phyloP scores from a whole-genome alignment of 1,140 invertebrate genomes.

The Trigoniulus corallinus region DNA sequence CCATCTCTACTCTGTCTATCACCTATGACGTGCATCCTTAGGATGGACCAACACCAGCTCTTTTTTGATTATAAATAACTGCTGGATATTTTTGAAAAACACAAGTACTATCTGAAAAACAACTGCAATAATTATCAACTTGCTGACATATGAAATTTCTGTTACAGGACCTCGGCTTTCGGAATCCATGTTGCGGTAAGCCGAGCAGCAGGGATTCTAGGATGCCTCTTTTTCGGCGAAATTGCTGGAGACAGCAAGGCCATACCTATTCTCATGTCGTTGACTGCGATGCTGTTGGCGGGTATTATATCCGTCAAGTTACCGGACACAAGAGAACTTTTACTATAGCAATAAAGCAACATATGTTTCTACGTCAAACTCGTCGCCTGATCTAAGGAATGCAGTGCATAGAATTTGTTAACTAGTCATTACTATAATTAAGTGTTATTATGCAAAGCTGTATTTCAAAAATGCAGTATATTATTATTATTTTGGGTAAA shows the following conservation, averaged over 20 bases:
- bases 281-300: constrained; percentile 25
- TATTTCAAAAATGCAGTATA: too few relatives aligned
- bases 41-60: not conserved
- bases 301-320: constrained; percentile 26
- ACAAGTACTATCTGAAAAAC: not conserved
- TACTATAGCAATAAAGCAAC: not conserved
- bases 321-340: constrained; percentile 24
- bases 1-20: too few relatives aligned
- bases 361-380: too few relatives aligned
- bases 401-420: too few relatives aligned
- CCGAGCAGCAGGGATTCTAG: constrained; percentile 30
- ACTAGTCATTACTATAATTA: too few relatives aligned
- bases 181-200: constrained; percentile 27
- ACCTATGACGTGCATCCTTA: too few relatives aligned
- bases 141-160: not conserved
- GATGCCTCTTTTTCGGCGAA: constrained; percentile 29
- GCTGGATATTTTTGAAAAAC: not conserved
- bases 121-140: not conserved
- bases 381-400: too few relatives aligned
- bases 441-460: too few relatives aligned
- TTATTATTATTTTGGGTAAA: too few relatives aligned
- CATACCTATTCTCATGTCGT: constrained; percentile 31
- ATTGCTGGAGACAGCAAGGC: constrained; percentile 28
- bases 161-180: constrained; percentile 29
- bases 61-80: constrained; percentile 1